phyloP scores from a whole-genome alignment of 2,113 vertebrate genomes.

The Myanophis thanlyinensis region DNA sequence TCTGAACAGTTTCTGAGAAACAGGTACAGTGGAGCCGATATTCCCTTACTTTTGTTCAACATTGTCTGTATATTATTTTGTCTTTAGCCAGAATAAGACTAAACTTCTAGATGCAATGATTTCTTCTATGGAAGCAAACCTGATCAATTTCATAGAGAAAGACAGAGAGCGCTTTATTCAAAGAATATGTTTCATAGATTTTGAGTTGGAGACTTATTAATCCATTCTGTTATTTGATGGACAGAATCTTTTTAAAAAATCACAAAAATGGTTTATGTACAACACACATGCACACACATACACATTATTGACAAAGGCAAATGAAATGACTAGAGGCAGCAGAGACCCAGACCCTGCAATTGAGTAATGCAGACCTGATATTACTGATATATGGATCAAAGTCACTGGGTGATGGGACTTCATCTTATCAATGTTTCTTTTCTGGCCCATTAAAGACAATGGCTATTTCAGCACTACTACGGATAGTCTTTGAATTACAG shows the following conservation, averaged over 20 bases:
- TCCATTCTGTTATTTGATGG: not conserved
- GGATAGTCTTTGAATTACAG: not conserved
- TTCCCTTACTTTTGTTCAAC: not conserved
- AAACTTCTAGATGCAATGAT: not conserved
- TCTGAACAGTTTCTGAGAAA: not conserved
- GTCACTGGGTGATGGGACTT: not conserved
- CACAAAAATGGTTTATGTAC: not conserved
- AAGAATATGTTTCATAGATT: not conserved
- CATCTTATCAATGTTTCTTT: not conserved
- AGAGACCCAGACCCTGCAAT: not conserved
- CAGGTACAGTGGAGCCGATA: not conserved
- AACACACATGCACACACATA: not conserved
- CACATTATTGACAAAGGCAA: not conserved
- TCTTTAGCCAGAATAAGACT: not conserved
- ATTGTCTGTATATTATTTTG: not conserved
- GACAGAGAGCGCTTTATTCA: not conserved
- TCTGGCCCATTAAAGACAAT: not conserved
- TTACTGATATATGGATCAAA: not conserved
- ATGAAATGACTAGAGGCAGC: not conserved
- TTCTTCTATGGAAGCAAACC: not conserved
- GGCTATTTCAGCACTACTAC: not conserved
- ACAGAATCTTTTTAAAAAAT: not conserved
- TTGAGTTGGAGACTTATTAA: not conserved
- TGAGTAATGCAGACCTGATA: not conserved
- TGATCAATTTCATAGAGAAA: not conserved